phyloP scores from a whole-genome alignment of 2,888 invertebrate species.

The Molorchus minor region DNA sequence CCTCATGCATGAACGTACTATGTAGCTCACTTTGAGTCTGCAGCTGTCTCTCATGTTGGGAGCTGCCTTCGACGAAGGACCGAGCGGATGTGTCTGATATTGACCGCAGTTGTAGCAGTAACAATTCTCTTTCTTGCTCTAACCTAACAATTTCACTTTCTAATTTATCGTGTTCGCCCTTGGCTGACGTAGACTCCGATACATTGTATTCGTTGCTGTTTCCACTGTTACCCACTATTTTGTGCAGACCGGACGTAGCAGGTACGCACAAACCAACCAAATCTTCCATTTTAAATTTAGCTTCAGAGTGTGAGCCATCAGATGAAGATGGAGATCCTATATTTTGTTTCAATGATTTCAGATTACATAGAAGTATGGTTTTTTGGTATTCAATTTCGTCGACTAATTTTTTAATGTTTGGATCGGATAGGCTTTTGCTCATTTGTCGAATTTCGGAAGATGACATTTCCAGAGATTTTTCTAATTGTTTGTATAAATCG shows the following conservation, averaged over 20 bases:
- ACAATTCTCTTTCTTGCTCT: constrained; percentile 33
- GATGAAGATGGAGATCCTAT: not conserved
- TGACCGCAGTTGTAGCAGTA: constrained; percentile 34
- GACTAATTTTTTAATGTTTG: constrained; percentile 40
- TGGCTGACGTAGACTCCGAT: constrained; percentile 1
- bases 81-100: constrained; percentile 31
- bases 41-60: constrained; percentile 6
- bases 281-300: not conserved
- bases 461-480: constrained; percentile 34
- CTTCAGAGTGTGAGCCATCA: not conserved
- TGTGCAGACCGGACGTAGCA: not conserved
- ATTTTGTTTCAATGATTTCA: constrained; percentile 33
- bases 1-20: constrained; percentile 38
- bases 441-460: constrained; percentile 39
- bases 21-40: constrained; percentile 34
- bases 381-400: constrained; percentile 46
- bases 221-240: not conserved
- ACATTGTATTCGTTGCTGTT: not conserved
- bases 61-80: constrained; percentile 20
- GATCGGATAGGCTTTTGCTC: constrained; percentile 35
- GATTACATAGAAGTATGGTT: constrained; percentile 40
- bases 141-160: constrained; percentile 30
- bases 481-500: constrained; percentile 37
- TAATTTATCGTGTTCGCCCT: constrained; percentile 23
- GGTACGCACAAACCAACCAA: not conserved